Conservation (phyloP, 2,888 invertebrate genomes). For the Drosophila quasianomalipes region DNA sequence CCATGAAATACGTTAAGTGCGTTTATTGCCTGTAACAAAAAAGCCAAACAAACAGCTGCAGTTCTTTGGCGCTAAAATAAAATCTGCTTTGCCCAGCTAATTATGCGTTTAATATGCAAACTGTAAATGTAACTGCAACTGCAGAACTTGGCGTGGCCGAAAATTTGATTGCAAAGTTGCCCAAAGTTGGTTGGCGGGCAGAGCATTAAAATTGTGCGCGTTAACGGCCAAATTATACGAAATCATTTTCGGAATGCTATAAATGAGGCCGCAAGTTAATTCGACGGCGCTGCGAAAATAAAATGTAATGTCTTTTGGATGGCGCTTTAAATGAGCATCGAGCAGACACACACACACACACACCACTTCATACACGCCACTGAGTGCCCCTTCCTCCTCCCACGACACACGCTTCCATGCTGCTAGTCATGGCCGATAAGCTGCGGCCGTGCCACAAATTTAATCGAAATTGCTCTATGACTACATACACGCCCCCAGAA, state of each 20-base stretch:
- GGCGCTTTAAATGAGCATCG: conserved; percentile 48
- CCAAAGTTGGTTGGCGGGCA: not conserved
- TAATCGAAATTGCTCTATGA: conserved; percentile 49
- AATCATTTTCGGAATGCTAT: conserved; percentile 63
- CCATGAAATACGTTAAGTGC: conserved; percentile 31
- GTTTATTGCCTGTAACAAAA: not conserved
- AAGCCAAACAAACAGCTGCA: conserved; percentile 1
- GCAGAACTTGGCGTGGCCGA: conserved; percentile 1
- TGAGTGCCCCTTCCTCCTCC: not conserved
- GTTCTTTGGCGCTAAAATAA: conserved; percentile 13
- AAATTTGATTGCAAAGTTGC: conserved; percentile 3
- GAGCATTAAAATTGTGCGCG: conserved; percentile 54
- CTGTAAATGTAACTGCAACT: conserved; percentile 16
- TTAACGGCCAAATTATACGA: conserved; percentile 63
- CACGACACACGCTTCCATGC: not conserved
- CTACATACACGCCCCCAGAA: conserved; percentile 6
- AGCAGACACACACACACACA: not conserved
- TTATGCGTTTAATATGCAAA: conserved; percentile 38
- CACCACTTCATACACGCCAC: not conserved
- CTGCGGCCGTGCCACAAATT: conserved; percentile 52
- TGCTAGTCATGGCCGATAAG: conserved; percentile 41
- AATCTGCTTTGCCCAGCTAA: conserved; percentile 29
- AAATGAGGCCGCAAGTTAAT: conserved; percentile 66
- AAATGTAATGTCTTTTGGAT: conserved; percentile 52
- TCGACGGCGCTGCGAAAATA: conserved; percentile 43